Base-by-base conservation (phyloP, 2,888 invertebrate species). In the Pycnomerus fuliginosus region DNA sequence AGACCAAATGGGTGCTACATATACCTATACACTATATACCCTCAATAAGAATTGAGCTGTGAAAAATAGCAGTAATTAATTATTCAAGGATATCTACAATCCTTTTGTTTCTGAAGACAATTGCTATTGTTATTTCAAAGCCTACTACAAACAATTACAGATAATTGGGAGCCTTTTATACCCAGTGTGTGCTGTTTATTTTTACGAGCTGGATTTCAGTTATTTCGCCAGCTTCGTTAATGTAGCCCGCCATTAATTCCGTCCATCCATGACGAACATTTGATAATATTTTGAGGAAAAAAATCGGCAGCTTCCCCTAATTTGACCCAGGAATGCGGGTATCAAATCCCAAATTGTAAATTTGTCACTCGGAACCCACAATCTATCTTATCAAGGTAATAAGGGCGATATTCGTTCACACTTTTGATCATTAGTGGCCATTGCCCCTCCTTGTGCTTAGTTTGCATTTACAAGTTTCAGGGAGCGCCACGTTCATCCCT, bases 391-490 rank as follows among this genome's bases (percentile, higher is more conserved):
- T 70, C 68, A 55, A 60, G 54, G 53, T 56, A 53, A 60, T 71
- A 70, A 68, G 70, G 70, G 64, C 63, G 64, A 69, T 67, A 64
- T 67, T 71, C 68, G 68, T 64, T 50, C 61, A 62, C 61, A 64
- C 60, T 61, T 58, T 56, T 58, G 65, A 69, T 71, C 71, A 71
- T 71, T 71, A 71, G 70, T 69, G 65, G 68, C 68, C 67, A 65
- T 65, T 62, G 62, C 67, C 63, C 62, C 67, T 67, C 66, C 69
- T 67, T 69, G 64, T 69, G 71, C 72, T 72, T 72, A 72, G 71
- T 72, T 72, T 71, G 72, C 72, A 71, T 71, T 72, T 71, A 71
- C 72, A 72, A 72, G 69, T 71, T 68, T 60, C 65, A 63, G 63
- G 58, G 60, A 56, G 63, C 58, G 55, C 56, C 61, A 58, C 53